A percentile compares a stretch with the other conserved stretches of the same genome.
phyloP scores from a whole-genome alignment of 2,113 vertebrate genomes.

The Myodes glareolus region DNA sequence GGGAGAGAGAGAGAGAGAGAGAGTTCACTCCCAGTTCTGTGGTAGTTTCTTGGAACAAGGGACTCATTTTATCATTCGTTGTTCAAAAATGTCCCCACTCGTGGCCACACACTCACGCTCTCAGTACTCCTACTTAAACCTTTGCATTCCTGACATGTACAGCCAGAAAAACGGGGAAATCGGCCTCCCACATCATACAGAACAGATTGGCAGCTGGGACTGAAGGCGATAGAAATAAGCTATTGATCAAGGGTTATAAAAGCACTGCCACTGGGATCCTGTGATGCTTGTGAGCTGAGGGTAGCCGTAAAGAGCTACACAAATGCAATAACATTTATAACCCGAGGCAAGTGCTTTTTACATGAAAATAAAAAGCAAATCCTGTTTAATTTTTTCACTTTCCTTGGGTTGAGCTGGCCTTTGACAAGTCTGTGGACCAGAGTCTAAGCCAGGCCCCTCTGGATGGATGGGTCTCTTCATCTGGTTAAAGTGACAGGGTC shows the following conservation, averaged over 20 bases:
- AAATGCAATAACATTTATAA: constrained; percentile 82
- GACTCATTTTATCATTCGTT: constrained; percentile 43
- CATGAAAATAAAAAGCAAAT: constrained; percentile 79
- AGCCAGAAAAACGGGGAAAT: not conserved
- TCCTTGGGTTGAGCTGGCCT: constrained; percentile 49
- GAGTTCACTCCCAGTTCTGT: not conserved
- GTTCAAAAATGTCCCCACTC: constrained; percentile 38
- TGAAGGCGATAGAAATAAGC: constrained; percentile 81
- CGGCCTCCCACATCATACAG: constrained; percentile 63
- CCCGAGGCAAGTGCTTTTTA: constrained; percentile 79
- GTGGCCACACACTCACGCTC: not conserved
- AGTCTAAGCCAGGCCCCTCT: not conserved
- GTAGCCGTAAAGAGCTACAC: constrained; percentile 75
- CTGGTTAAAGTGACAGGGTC: not conserved
- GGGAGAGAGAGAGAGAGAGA: not conserved
- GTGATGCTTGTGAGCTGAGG: constrained; percentile 71
- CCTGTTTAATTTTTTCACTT: constrained; percentile 69
- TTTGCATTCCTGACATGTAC: constrained; percentile 71
- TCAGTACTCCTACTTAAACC: not conserved
- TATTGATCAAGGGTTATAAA: constrained; percentile 83
- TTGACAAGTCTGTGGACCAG: constrained; percentile 6
- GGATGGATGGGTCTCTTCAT: not conserved
- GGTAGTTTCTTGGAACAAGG: constrained; percentile 28
- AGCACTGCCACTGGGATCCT: constrained; percentile 76
- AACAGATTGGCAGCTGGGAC: constrained; percentile 77